Evolutionary conservation across 2,888 invertebrate genomes (phyloP), one percentile per base, ranked within the genome.

Genomic region (Ormyrus rosae): DNA sequence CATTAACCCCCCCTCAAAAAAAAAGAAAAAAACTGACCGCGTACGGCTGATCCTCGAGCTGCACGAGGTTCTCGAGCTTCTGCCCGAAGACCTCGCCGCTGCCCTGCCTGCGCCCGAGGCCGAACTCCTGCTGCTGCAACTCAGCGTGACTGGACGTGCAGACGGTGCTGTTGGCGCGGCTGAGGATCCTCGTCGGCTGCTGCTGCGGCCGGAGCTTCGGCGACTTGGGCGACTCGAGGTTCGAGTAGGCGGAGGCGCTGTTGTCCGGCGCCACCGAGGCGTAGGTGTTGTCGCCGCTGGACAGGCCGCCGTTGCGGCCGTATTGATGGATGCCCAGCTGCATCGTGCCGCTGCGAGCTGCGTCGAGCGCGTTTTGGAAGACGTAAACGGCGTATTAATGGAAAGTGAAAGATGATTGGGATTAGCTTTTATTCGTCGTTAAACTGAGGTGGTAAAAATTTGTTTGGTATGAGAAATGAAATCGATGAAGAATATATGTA

Each of bases 81-180:
- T 90, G 88, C 1, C 88, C 90, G 68, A 90, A 91, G 3, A 89
- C 88, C 70, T 91, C 92, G 6, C 90, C 91, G 71, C 87, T 89
- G 9, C 56, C 88, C 72, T 88, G 87, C 64, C 87, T 89, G n/a
- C 88, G 79, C 5, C 87, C 84, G 6, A 88, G 72, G 64, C 90
- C 87, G 19, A 87, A 86, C 81, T 85, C 67, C 34, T n/a, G 68
- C n/a, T 51, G 67, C n/a, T 61, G 79, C 46, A 68, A 48, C 50
- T 69, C 69, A 46, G n/a, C 50, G 6, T 61, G 48, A 19, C 60
- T 64, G 7, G 34, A 56, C 51, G 46, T 45, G 34, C 67, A 72
- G 10, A n/a, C 61, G 9, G 48, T 75, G 46, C 82, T 82, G 34
- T 82, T 82, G 1, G 80, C 77, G 0, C 82, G 70, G n/a, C 77